These are phyloP conservation scores for Drosophila pegasa DNA, from an alignment of 2,888 invertebrate species.

Conservation along the genomic window DNA sequence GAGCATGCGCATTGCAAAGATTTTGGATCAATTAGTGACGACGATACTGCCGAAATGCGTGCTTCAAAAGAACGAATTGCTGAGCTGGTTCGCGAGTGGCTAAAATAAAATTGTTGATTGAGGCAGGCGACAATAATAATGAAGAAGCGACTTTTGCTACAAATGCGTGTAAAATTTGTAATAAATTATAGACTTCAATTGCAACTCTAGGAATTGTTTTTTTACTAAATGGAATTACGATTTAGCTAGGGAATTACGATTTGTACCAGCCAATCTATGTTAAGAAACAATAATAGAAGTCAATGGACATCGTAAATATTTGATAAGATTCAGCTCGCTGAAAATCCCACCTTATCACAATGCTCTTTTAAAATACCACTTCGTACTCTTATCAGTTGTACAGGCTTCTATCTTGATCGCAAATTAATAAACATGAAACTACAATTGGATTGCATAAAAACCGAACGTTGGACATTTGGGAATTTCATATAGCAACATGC, in stretches of 20 bases:
- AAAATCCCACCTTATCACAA: constrained; percentile 35
- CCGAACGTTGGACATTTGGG: constrained; percentile 5
- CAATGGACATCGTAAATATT: constrained; percentile 29
- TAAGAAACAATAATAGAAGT: constrained; percentile 1
- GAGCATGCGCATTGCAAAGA: constrained; percentile 83
- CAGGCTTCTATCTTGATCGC: constrained; percentile 12
- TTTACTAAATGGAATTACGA: neutral
- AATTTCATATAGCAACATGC: constrained; percentile 68
- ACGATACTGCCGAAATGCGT: constrained; percentile 76
- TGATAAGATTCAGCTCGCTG: constrained; percentile 2
- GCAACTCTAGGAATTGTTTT: neutral
- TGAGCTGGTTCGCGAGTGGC: constrained; percentile 78
- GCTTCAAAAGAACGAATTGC: constrained; percentile 82
- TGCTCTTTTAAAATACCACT: constrained; percentile 8
- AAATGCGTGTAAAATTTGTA: constrained; percentile 15
- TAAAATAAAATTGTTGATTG: constrained; percentile 37
- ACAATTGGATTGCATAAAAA: constrained; percentile 23
- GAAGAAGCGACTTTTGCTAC: neutral
- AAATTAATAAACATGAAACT: constrained; percentile 17
- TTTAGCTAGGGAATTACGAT: neutral
- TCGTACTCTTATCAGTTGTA: constrained; percentile 26
- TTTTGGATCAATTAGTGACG: constrained; percentile 76
- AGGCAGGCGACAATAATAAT: constrained; percentile 11
- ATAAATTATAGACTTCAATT: constrained; percentile 13
- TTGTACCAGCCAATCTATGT: no score